Evolutionary conservation across 2,888 invertebrate species (phyloP).

Genomic region (Agrochola lota): DNA sequence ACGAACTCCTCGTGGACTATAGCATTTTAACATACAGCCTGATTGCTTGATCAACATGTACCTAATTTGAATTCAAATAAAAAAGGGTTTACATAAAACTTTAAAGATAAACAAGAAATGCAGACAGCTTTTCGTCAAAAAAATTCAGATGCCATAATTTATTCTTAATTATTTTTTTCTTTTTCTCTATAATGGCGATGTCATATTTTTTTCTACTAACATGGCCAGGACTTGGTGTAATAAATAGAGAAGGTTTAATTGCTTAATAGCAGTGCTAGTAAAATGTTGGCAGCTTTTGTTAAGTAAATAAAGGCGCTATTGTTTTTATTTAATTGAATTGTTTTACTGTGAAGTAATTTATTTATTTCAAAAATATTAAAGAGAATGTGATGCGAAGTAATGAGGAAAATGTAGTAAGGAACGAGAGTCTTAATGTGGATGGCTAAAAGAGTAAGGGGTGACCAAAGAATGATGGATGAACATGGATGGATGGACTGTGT

Average conservation of each 20-base stretch:
- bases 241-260: not conserved
- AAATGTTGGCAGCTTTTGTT: not conserved
- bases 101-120: not conserved
- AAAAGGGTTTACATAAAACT: not conserved
- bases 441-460: not conserved
- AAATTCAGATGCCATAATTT: constrained; percentile 24
- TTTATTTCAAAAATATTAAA: not conserved
- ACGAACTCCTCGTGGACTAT: not conserved
- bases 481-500: not conserved
- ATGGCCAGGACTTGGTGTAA: not conserved
- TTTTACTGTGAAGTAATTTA: not conserved
- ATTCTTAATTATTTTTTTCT: constrained; percentile 26
- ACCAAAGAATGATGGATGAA: not conserved
- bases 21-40: not conserved
- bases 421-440: not conserved
- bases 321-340: not conserved
- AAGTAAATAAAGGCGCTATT: too few species aligned
- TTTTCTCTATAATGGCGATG: constrained; percentile 1
- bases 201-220: not conserved
- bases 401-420: not conserved
- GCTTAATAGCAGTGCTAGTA: not conserved
- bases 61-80: not conserved
- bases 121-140: constrained; percentile 10
- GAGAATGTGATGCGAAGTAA: not conserved
- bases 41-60: not conserved